Evolutionary conservation across 2,113 vertebrate genomes (phyloP), one percentile per base, ranked within the genome.

Genomic region (Chitala chitala): DNA sequence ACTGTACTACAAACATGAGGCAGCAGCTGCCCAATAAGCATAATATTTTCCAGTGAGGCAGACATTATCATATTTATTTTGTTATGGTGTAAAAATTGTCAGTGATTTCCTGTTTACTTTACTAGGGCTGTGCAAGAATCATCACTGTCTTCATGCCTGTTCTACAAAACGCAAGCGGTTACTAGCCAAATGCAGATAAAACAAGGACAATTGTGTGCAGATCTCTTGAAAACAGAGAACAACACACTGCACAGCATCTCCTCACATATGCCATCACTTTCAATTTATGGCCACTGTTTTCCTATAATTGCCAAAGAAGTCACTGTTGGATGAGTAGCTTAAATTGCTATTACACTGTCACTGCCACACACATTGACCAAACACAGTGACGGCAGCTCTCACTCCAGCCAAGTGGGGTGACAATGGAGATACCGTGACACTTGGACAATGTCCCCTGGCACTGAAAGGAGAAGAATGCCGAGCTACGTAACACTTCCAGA

Each of bases 1-100:
- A 79, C 61, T 76, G 79, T 69, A 75, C 54, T 72, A 50, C 33
- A 66, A 71, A 65, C 69, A n/a, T n/a, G n/a, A n/a, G n/a, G n/a
- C n/a, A n/a, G n/a, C n/a, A n/a, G n/a, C n/a, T n/a, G n/a, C n/a
- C n/a, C n/a, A n/a, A n/a, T n/a, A n/a, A n/a, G n/a, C n/a, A n/a
- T n/a, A n/a, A n/a, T n/a, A n/a, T n/a, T n/a, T n/a, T n/a, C n/a
- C n/a, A n/a, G n/a, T n/a, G n/a, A n/a, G n/a, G n/a, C n/a, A n/a
- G n/a, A n/a, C n/a, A n/a, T n/a, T n/a, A n/a, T n/a, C n/a, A n/a
- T 72, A 20, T 80, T 82, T 73, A 63, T 36, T 61, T 63, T 20
- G 61, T 71, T 46, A 76, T n/a, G 68, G 64, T 26, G 72, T 38
- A 48, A 29, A 42, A 22, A 31, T 15, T 20, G 36, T 10, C 1